Evolutionary conservation across 2,113 vertebrate species (phyloP).

Genomic region (Cyprinodon variegatus): DNA sequence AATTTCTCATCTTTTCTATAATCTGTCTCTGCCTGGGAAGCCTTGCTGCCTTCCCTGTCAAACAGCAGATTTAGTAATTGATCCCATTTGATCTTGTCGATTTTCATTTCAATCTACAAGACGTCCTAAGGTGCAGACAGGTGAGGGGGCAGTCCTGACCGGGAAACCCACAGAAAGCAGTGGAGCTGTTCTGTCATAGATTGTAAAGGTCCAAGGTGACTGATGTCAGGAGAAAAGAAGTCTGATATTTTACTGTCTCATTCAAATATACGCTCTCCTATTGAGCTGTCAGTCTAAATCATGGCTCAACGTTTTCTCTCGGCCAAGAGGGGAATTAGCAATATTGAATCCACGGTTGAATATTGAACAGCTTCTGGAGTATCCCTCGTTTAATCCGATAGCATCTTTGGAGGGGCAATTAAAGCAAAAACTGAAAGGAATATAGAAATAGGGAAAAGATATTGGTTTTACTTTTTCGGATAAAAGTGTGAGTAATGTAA

Average conservation of each 20-base stretch:
- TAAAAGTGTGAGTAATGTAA: conserved; percentile 1
- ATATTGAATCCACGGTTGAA: conserved; percentile 66
- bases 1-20: conserved; percentile 24
- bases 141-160: conserved; percentile 38
- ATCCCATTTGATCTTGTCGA: conserved; percentile 74
- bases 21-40: conserved; percentile 12
- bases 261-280: conserved; percentile 67
- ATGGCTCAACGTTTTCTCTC: conserved; percentile 50
- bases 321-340: conserved; percentile 75
- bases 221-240: conserved; percentile 45
- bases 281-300: conserved; percentile 67
- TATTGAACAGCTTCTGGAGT: conserved; percentile 47
- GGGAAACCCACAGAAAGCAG: conserved; percentile 42
- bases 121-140: background rate
- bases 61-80: conserved; percentile 73
- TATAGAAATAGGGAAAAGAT: background rate
- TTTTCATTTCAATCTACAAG: conserved; percentile 74
- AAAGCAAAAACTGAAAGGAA: conserved; percentile 28
- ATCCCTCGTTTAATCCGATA: conserved; percentile 31
- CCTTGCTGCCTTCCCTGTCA: conserved; percentile 47
- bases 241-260: conserved; percentile 65
- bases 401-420: conserved; percentile 34
- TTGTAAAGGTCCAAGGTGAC: conserved; percentile 54
- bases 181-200: conserved; percentile 44
- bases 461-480: conserved; percentile 24